Conservation (phyloP, 2,113 vertebrate species). For the Varanus komodoensis region DNA sequence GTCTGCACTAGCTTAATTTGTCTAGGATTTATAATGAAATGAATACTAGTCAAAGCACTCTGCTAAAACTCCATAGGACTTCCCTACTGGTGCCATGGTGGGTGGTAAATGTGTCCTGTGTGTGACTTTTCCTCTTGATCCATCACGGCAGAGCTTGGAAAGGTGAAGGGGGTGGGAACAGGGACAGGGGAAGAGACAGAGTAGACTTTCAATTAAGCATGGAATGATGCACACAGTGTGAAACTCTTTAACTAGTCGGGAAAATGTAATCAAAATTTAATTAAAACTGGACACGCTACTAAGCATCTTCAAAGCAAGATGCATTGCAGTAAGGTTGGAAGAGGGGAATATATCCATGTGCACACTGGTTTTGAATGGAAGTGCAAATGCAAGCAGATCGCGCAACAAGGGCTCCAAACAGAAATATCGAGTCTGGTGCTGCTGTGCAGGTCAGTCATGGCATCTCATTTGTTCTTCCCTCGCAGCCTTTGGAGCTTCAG, state of each 20-base stretch:
- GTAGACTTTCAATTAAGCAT: neutral
- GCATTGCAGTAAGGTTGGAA: neutral
- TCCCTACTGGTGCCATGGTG: too few species aligned
- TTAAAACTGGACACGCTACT: conserved; percentile 15
- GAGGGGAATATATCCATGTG: neutral
- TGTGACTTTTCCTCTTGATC: neutral
- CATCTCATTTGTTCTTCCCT: neutral
- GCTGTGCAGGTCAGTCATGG: neutral
- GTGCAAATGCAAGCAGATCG: neutral
- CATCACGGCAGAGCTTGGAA: neutral
- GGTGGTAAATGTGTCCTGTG: neutral
- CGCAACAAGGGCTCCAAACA: neutral
- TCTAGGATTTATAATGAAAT: neutral
- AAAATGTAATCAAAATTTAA: neutral
- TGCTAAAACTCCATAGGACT: too few species aligned
- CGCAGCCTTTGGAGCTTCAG: neutral
- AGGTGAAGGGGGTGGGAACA: neutral
- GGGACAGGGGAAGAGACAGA: too few species aligned
- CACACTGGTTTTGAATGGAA: neutral
- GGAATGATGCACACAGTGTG: neutral
- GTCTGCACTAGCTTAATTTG: neutral
- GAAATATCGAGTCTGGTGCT: neutral
- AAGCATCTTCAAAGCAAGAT: conserved; percentile 8
- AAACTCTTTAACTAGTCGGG: conserved; percentile 4
- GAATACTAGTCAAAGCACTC: neutral